phyloP scores from a whole-genome alignment of 2,797 vertebrate species.

The Myotis daubentonii region DNA sequence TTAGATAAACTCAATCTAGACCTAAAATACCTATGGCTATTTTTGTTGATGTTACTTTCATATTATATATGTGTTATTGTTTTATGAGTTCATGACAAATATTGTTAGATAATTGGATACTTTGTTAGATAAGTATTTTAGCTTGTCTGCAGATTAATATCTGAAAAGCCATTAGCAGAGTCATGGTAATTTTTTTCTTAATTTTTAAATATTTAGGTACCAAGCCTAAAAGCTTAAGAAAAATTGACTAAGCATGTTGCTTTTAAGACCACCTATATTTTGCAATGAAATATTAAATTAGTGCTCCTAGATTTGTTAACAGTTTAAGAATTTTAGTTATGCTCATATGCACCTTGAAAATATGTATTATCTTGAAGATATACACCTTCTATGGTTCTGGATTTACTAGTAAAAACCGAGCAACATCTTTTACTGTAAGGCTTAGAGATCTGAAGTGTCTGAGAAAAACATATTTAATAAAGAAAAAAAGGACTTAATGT shows the following conservation, averaged over 20 bases:
- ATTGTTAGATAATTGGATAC: conserved; percentile 44
- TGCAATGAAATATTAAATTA: conserved; percentile 71
- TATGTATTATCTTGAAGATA: conserved; percentile 62
- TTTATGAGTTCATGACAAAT: conserved; percentile 60
- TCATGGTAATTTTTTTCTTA: background rate
- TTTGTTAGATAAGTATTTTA: conserved; percentile 59
- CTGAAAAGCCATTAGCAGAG: conserved; percentile 47
- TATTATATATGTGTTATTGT: conserved; percentile 43
- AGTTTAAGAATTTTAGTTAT: conserved; percentile 72
- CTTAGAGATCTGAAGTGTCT: conserved; percentile 62
- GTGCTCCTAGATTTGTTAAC: conserved; percentile 66
- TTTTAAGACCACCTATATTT: conserved; percentile 65
- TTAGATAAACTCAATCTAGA: conserved; percentile 60
- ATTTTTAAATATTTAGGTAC: conserved; percentile 67
- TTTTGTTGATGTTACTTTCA: conserved; percentile 65
- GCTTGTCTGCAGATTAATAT: conserved; percentile 63
- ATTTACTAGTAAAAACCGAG: conserved; percentile 62
- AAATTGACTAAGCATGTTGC: conserved; percentile 60
- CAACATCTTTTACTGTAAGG: conserved; percentile 54
- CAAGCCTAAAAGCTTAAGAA: conserved; percentile 71
- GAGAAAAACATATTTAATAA: conserved; percentile 47
- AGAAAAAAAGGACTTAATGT: conserved; percentile 34
- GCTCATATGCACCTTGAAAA: conserved; percentile 64
- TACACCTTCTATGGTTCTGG: conserved; percentile 43
- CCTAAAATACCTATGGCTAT: conserved; percentile 52